Base-by-base conservation (phyloP, 2,797 vertebrate species). In the Intellagama lesueurii region DNA sequence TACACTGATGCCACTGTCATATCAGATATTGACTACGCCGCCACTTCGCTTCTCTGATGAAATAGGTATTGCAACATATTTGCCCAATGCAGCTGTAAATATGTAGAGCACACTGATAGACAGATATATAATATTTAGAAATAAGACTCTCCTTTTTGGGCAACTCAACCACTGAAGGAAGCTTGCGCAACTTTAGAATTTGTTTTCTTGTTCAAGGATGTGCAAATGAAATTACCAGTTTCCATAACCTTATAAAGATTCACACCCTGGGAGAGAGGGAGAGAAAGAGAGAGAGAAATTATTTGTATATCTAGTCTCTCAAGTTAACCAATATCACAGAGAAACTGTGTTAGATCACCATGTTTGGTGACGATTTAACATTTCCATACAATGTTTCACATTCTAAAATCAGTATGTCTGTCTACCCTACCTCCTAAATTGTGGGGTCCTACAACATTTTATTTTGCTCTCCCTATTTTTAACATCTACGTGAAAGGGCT, bases 121-220 rank as follows among this genome's bases (percentile, higher is more conserved):
- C 35, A 77, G 30, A 82, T 69, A 90, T 92, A 44, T 78, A 83
- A 93, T 85, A 75, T 88, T 91, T 30, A 90, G 86, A 90, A 90
- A 88, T 64, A 16, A 89, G 16, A 44, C 56, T 75, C 72, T 93
- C 52, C 9, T 56, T 93, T 90, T 90, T 83, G 88, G 87, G 81
- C 76, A 91, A 72, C 49, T 96, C 95, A 96, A 72, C 90, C 88
- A 87, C 1, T 94, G 94, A 96, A 95, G 90, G 94, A 97, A 86
- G 98, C 98, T 90, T 96, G 97, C 85, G 98, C 97, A 77, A 99
- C 98, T 95, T 98, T 99, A 56, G 98, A 99, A 95, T 98, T 98
- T 87, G 98, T 99, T 91, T 97, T 96, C 94, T 98, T 98, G 88
- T 96, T 95, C 92, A 99, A 96, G 92, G 97, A 97, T 88, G 94